Evolutionary conservation across 92 coral and sea anemone species (phyloP), one percentile per base, ranked within the genome.

Genomic region (Isaurus tuberculatus): DNA sequence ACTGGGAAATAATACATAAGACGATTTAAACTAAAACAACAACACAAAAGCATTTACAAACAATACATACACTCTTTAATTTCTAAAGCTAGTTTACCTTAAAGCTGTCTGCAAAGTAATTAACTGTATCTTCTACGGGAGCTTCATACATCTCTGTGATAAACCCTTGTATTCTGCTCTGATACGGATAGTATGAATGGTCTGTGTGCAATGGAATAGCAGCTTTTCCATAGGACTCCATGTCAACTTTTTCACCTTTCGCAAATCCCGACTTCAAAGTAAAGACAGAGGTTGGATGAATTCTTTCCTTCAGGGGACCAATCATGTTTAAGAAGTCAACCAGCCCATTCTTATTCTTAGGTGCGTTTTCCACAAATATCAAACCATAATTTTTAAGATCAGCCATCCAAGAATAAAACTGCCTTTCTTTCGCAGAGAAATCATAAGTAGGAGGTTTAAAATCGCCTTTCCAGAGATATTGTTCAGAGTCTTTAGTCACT

Each of bases 181-280:
- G 82, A 36, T 55, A n/a, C 4, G 49, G 66, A 20, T 77, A 61
- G 82, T 51, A 55, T 14, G 82, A 30, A 8, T 55, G 66, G 22
- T 77, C 82, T 0, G 82, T 51, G 48, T 77, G 82, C 16, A 61
- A 43, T 1, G 82, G 67, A 55, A 77, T 55, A 15, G 29, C 66
- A 2, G 67, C 82, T 9, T 49, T 34, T 15, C 82, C 82, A 17
- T 77, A 77, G 15, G 82, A 77, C 67, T 77, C 82, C 53, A 55
- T 49, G 49, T 77, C 82, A 4, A 77, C 67, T 49, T 55, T 55
- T 51, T 9, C 65, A 4, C 82, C 82, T 34, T 77, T 77, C 27
- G 66, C 67, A 40, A 55, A 61, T 14, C 67, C 51, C 16, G 82
- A 77, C n/a, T 61, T 55, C 48, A 77, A 17, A 17, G 66, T 55